Base-by-base conservation (phyloP, 2,113 vertebrate species). In the Conger conger region DNA sequence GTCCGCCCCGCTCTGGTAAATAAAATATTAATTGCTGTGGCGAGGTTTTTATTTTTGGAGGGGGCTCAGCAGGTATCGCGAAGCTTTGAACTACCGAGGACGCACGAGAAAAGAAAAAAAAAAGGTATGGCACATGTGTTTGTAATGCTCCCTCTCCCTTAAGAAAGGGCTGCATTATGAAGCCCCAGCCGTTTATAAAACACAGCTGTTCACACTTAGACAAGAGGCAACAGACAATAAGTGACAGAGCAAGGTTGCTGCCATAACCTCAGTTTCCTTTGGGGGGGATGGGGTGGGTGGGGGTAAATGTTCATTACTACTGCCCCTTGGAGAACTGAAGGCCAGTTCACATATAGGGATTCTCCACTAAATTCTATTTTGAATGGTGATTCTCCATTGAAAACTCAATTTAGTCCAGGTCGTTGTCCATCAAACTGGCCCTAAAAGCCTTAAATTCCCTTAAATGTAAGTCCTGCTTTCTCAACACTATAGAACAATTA, bases 181-280 rank as follows among this genome's bases (percentile, higher is more conserved):
- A 88, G 91, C 88, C 86, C 89, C 83, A 85, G 89, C 87, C 88
- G 86, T 91, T 91, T 87, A 90, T 92, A 90, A 87, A 91, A 91
- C 88, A 93, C 92, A 91, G 89, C 92, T 92, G 93, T 93, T 94
- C 91, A 91, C 92, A 91, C 91, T 90, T 87, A 86, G 86, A 40
- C 18, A 77, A 82, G 40, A 82, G 45, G 27, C 42, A 57, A 37
- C 8, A 76, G 80, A 40, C 27, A 76, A 76, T 81, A 76, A 85
- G 80, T 81, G 63, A 82, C 73, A 81, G 84, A 38, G 30, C 79
- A 76, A 53, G 57, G 30, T 15, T 76, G 18, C 63, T 17, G 42
- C 9, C 23, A 20, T 76, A 45, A 68, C 84, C 63, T 37, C 63
- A 4, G 60, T 35, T 40, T 40, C 82, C 82, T 83, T 33, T 42